Evolutionary conservation across 2,113 vertebrate species (phyloP), one percentile per base, ranked within the genome.

Genomic region (Gadus macrocephalus): DNA sequence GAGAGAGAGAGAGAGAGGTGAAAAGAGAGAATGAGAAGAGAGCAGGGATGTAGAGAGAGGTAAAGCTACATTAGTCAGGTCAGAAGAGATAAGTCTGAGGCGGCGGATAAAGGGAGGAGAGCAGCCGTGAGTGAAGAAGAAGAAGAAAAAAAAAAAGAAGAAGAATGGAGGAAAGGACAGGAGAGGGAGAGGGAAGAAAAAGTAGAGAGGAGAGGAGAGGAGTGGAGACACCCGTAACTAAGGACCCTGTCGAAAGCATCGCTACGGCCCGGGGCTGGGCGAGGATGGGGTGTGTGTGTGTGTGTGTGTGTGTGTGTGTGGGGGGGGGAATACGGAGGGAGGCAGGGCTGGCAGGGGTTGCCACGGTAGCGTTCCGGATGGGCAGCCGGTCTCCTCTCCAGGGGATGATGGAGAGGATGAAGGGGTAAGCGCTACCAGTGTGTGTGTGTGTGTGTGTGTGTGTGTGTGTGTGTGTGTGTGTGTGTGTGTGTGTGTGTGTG

Each of bases 331-430:
- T 4, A 66, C 19, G 67, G 60, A 67, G 64, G 72, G 42, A 70
- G 69, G 49, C n/a, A 17, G 69, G n/a, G 72, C 81, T 86, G 84
- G 83, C 83, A 87, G 80, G 42, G 78, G 76, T 86, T 90, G 88
- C 87, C 83, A 87, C 83, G 78, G 85, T 81, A 84, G 78, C 80
- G 89, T 90, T 90, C 87, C 87, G 86, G 89, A 89, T 90, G 89
- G 89, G 85, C 87, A 83, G 79, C 75, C 86, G 83, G 87, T 85
- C 87, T 90, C 87, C 82, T 88, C 88, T 90, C 88, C 66, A 64
- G 83, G 81, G 86, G 80, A 58, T 49, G 42, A 49, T 49, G 42
- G 42, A 49, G 42, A n/a, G 55, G 55, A n/a, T 58, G 55, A n/a
- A 58, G 55, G 55, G 55, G 55, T 58, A n/a, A 49, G 42, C 42